phyloP scores from a whole-genome alignment of 2,888 invertebrate genomes.

The Norana najaformis region DNA sequence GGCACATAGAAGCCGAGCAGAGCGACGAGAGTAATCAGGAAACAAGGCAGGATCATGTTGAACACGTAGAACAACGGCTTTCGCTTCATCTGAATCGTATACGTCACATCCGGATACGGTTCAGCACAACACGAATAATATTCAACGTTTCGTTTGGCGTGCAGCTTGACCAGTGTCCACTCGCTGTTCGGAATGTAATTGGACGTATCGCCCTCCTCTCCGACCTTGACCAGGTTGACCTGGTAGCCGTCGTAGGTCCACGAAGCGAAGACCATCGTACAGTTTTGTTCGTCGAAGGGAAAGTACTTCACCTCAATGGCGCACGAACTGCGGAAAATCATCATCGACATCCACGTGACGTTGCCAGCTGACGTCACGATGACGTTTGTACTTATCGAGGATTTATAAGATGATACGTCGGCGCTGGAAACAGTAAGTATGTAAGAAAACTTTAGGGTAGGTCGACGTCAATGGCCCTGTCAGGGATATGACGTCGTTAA shows the following conservation, averaged over 20 bases:
- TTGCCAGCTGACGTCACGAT: constrained; percentile 66
- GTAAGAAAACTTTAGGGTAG: no score
- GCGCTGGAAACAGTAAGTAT: constrained; percentile 49
- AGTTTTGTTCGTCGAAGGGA: constrained; percentile 68
- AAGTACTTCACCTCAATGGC: constrained; percentile 67
- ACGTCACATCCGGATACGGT: constrained; percentile 66
- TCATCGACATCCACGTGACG: constrained; percentile 68
- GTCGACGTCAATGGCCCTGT: no score
- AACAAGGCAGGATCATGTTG: constrained; percentile 67
- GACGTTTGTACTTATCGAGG: constrained; percentile 66
- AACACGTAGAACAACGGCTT: constrained; percentile 67
- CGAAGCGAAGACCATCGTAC: constrained; percentile 66
- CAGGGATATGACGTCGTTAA: no score
- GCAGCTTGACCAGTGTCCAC: constrained; percentile 72
- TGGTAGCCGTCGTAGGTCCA: constrained; percentile 67
- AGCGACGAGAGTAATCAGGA: constrained; percentile 67
- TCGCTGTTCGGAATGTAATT: constrained; percentile 91
- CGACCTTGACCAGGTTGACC: constrained; percentile 55
- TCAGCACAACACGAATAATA: constrained; percentile 65
- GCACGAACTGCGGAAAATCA: constrained; percentile 67
- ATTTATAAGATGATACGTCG: constrained; percentile 57
- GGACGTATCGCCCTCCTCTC: constrained; percentile 80
- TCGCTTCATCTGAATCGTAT: constrained; percentile 64
- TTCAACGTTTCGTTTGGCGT: constrained; percentile 64
- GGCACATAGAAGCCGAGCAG: constrained; percentile 68